Evolutionary conservation across 2,888 invertebrate species (phyloP).

Genomic region (Leuctra nigra): DNA sequence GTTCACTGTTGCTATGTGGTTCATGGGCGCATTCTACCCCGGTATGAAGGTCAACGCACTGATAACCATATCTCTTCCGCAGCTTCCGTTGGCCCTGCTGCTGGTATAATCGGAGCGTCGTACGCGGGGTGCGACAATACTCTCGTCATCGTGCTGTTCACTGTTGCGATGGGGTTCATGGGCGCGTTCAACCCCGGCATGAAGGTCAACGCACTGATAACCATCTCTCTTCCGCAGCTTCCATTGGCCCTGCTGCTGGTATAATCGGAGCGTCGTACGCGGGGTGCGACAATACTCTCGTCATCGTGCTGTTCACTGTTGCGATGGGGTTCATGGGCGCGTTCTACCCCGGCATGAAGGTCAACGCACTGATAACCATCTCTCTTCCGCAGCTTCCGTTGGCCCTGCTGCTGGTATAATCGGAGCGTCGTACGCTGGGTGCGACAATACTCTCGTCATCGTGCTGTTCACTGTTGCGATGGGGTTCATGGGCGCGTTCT

Average conservation of each 20-base stretch:
- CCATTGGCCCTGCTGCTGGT: slow-evolving; percentile 59
- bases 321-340: slow-evolving; percentile 65
- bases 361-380: slow-evolving; percentile 58
- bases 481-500: slow-evolving; percentile 64
- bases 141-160: slow-evolving; percentile 54
- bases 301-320: slow-evolving; percentile 55
- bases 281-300: slow-evolving; percentile 54
- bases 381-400: slow-evolving; percentile 43
- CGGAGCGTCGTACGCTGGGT: slow-evolving; percentile 61
- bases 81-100: slow-evolving; percentile 58
- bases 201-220: slow-evolving; percentile 60
- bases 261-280: slow-evolving; percentile 63
- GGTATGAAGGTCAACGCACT: slow-evolving; percentile 62
- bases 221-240: slow-evolving; percentile 43
- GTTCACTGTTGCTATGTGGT: slow-evolving; percentile 60
- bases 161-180: slow-evolving; percentile 62
- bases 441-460: slow-evolving; percentile 53
- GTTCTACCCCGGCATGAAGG: slow-evolving; percentile 63
- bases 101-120: slow-evolving; percentile 59
- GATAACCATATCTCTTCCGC: too few species aligned
- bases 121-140: slow-evolving; percentile 59
- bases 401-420: slow-evolving; percentile 62
- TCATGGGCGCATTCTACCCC: slow-evolving; percentile 63
- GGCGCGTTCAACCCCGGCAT: slow-evolving; percentile 63
- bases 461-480: slow-evolving; percentile 58